Base-by-base conservation (phyloP, 2,888 invertebrate genomes). In the Geotrupes spiniger region DNA sequence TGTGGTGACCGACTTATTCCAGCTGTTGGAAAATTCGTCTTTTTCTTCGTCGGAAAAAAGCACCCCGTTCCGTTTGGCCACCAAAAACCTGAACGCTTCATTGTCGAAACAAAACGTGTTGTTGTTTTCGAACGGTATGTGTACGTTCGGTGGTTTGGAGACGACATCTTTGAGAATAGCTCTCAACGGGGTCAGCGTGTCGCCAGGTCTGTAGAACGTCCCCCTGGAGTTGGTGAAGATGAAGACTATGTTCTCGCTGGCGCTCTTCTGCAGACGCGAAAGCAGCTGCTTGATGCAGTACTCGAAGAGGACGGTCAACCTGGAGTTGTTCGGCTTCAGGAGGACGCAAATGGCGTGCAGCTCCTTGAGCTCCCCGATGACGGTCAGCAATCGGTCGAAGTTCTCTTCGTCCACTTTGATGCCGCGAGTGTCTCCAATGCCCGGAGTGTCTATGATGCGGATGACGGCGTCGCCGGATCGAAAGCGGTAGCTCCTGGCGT, bases 391-490 rank as follows among this genome's bases (percentile, higher is more conserved):
- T 25, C 61, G 60, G 40, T 67, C 66, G 46, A 63, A 66, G 37
- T 68, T 68, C 8, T 46, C 40, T 21, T 63, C 52, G 39, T 65
- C 64, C 21, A 60, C 51, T 21, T 53, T 48, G 3, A 54, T 51
- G 1, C 66, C 67, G 15, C 62, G 54, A 2, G 63, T 63, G 37
- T 65, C 66, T 1, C 63, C 53, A 16, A 53, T 52, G 1, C 56
- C 53, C 1, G 56, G 56, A 1, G 56, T 56, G 27, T 56, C 56
- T 2, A 56, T 53, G 2, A 51, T 15, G 8, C 42, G 17, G 14
- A 51, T 40, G 28, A 21, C 9, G 2, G 39, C 14, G 12, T 38
- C 27, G 2, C 31, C 36, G 12, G 31, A 21, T n/a, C 15, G 29
- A 16, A 48, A 37, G 2, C 27, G 6, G 21, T 45, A 45, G 15